Evolutionary conservation across 2,888 invertebrate genomes (phyloP), one percentile per base, ranked within the genome.

Genomic region (Globia sparganii): DNA sequence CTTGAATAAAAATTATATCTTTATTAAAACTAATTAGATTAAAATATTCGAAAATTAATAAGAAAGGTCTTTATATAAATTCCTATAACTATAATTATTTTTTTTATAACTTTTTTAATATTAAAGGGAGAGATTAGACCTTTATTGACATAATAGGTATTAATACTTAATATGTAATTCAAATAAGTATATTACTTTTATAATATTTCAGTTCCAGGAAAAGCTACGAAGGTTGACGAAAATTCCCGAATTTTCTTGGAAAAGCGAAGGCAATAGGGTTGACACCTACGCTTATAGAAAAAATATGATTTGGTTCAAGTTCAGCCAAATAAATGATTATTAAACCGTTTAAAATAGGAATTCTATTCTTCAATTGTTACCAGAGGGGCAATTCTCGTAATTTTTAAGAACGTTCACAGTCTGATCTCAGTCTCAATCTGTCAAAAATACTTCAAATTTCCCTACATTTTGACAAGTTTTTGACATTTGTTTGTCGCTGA

Each of bases 121-220:
- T 53, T 75, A 4, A 28, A 18, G 21, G 11, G 40, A 11, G 11
- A 40, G 40, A 40, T 40, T 11, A 43, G 43, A 43, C 13, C 13
- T 53, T 59, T n/a, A 49, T 6, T 21, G 4, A 53, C n/a, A 25
- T n/a, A 40, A 59, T 28, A 2, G n/a, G n/a, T n/a, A n/a, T 40
- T n/a, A 28, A 15, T 21, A 46, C 28, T 4, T 13, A 43, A 46
- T 13, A 31, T 49, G 18, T 31, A 37, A 21, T 21, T 66, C n/a
- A 53, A 40, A 40, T 58, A 62, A n/a, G 3, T 34, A 49, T 43
- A 59, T 74, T 75, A 46, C 37, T 4, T 62, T 31, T 11, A 5
- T 11, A 49, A 31, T 2, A 66, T 75, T 66, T 66, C 4, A 34
- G 21, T 53, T 66, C 49, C 28, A 31, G 31, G 31, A 71, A 74